phyloP scores from a whole-genome alignment of 1,140 invertebrate genomes.

The Pseudomyrmex flavicornis region DNA sequence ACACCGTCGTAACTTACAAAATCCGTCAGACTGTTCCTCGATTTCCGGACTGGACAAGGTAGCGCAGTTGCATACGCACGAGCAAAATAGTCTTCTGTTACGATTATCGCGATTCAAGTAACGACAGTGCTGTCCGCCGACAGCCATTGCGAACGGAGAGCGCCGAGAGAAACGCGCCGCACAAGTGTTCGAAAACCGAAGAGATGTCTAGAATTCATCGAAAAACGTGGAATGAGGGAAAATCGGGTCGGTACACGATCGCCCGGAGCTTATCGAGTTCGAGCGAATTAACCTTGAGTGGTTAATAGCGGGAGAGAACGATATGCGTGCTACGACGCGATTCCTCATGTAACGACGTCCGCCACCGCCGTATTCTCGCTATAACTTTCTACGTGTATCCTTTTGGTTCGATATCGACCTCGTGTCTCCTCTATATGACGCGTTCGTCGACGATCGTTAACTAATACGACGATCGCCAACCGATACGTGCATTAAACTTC shows the following conservation, averaged over 20 bases:
- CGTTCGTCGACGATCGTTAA: constrained; percentile 34
- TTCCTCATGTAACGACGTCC: constrained; percentile 41
- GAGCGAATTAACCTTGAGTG: constrained; percentile 23
- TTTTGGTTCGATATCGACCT: constrained; percentile 28
- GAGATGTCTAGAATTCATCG: too few relatives aligned
- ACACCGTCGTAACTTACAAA: constrained; percentile 49
- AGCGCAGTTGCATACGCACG: constrained; percentile 50
- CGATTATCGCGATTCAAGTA: constrained; percentile 21
- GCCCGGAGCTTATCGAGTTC: not conserved
- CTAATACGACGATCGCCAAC: constrained; percentile 34
- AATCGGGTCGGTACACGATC: not conserved
- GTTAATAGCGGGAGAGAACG: constrained; percentile 31
- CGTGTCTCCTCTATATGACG: not conserved
- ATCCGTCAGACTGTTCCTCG: constrained; percentile 41
- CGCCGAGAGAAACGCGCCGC: not conserved
- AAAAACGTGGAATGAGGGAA: constrained; percentile 29
- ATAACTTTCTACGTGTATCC: constrained; percentile 2
- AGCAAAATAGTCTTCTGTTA: constrained; percentile 52
- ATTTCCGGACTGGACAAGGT: constrained; percentile 53
- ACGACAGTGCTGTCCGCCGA: constrained; percentile 41
- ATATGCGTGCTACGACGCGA: constrained; percentile 59
- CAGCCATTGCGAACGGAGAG: constrained; percentile 36
- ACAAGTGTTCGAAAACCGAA: too few relatives aligned
- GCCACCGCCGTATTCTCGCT: too few relatives aligned
- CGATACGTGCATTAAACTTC: constrained; percentile 37